Evolutionary conservation across 2,113 vertebrate genomes (phyloP).

Genomic region (Caranx ignobilis): DNA sequence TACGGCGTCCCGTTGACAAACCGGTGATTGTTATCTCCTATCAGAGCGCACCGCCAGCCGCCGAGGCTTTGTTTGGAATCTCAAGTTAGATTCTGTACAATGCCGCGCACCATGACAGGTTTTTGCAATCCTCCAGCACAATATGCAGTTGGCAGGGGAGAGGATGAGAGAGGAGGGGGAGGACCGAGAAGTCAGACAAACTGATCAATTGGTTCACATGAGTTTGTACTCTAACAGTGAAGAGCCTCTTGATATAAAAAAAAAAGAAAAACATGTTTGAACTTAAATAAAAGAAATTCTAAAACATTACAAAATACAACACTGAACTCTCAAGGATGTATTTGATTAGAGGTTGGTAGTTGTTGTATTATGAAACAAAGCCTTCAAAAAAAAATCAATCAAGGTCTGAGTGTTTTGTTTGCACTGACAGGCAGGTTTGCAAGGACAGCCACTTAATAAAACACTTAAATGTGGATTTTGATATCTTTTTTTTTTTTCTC

Average conservation of each 20-base stretch:
- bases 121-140: constrained; percentile 60
- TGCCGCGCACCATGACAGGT: constrained; percentile 49
- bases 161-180: constrained; percentile 36
- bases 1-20: constrained; percentile 75
- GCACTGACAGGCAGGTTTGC: neutral
- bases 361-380: constrained; percentile 23
- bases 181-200: constrained; percentile 15
- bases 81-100: constrained; percentile 59
- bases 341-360: constrained; percentile 1
- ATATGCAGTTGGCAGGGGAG: constrained; percentile 48
- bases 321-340: constrained; percentile 13
- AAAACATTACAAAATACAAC: neutral
- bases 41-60: constrained; percentile 59
- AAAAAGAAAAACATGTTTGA: neutral
- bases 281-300: neutral
- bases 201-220: constrained; percentile 41
- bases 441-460: constrained; percentile 24
- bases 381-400: constrained; percentile 6
- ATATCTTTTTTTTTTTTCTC: constrained; percentile 12
- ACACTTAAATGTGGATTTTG: constrained; percentile 3
- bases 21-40: constrained; percentile 75
- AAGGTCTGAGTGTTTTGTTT: constrained; percentile 4
- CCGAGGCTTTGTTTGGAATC: constrained; percentile 66
- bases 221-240: constrained; percentile 31
- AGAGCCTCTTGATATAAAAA: constrained; percentile 1